Base-by-base conservation (phyloP, 2,797 vertebrate genomes). In the Pantherophis alleghaniensis region DNA sequence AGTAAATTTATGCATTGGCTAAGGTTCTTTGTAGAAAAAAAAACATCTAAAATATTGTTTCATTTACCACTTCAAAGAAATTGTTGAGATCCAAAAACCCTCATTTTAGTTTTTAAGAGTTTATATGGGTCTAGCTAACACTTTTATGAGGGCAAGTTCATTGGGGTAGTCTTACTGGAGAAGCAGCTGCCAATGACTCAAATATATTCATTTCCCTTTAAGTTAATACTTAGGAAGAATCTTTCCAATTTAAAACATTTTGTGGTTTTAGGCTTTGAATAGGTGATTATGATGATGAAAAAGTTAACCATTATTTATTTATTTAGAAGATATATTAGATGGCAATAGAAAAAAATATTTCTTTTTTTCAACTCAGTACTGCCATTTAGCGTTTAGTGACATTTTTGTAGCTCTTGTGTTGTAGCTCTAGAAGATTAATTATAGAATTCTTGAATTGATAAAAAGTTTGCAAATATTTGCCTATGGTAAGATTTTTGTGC, bases 1-100 rank as follows among this genome's bases (percentile, higher is more conserved):
- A 37, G 20, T 47, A 93, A 90, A 56, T 32, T 83, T 59, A 57
- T 16, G 37, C 26, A 59, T 88, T 24, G 14, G 86, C 74, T 66
- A 89, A 86, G 10, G 9, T 42, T 56, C 9, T 2, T 4, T 13
- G 13, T 86, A 37, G 11, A 10, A 69, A 89, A 93, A 89, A 51
- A 63, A 4, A 16, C 69, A 60, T 88, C 55, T 22, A 69, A 66
- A 91, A 93, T 74, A 86, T 57, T 87, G 86, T 86, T 86, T 92
- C 42, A 13, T 91, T 92, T 88, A 5, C 57, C 61, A 61, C 94
- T 96, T 94, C 61, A 92, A 95, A 94, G 55, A 91, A 42, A 60
- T 92, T 94, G 14, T 93, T 95, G 90, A 94, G 94, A 91, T 92
- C 93, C 92, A 94, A 95, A 90, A 90, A 94, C 92, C 93, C 94